Conservation (phyloP, 2,888 invertebrate genomes). For the Alsophila aescularia region DNA sequence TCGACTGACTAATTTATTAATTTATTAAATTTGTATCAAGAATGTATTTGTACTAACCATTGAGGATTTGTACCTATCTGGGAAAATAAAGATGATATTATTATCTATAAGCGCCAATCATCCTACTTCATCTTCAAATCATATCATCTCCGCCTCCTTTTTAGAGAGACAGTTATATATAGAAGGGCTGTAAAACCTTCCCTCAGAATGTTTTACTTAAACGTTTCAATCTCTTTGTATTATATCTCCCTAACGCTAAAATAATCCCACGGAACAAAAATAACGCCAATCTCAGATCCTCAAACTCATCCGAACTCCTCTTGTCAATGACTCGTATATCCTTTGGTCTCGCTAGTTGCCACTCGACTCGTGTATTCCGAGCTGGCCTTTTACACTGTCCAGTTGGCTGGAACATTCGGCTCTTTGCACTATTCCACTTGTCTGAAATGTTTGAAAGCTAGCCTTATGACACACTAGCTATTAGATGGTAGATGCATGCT, state of each 20-base stretch:
- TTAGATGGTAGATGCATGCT: background rate
- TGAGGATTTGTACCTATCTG: no score
- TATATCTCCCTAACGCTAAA: background rate
- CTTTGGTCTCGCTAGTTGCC: conserved; percentile 12
- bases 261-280: background rate
- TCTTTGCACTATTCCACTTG: conserved; percentile 16
- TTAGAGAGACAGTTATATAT: no score
- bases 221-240: no score
- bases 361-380: conserved; percentile 14
- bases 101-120: no score
- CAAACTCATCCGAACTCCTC: background rate
- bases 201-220: no score
- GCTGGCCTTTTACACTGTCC: conserved; percentile 23
- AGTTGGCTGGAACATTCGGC: conserved; percentile 20
- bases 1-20: no score
- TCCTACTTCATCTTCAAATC: no score
- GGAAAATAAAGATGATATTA: no score
- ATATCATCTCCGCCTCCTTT: no score
- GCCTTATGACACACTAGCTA: conserved; percentile 4
- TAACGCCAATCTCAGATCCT: background rate
- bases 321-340: conserved; percentile 10
- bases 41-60: no score
- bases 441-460: conserved; percentile 14
- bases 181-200: no score
- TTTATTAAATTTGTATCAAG: no score